Conservation (phyloP, 1,140 invertebrate species). For the Eurosta solidaginis region DNA sequence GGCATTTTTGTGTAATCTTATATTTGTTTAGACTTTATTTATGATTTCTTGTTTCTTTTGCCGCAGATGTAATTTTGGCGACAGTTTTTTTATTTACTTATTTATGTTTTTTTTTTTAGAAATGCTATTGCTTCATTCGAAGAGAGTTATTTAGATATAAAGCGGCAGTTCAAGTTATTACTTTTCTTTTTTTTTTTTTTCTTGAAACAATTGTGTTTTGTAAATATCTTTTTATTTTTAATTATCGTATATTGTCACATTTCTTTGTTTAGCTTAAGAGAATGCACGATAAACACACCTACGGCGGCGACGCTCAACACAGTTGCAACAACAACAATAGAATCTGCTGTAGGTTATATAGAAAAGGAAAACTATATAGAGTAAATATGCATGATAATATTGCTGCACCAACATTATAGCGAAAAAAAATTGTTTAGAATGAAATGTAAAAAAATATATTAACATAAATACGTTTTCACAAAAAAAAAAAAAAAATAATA, state of each 20-base stretch:
- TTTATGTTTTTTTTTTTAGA: not conserved
- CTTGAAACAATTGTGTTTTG: not conserved
- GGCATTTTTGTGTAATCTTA: slow-evolving; percentile 30
- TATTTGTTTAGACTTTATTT: not conserved
- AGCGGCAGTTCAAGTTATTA: not conserved
- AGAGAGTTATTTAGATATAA: not conserved
- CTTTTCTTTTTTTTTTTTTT: not conserved
- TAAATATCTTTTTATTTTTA: not conserved
- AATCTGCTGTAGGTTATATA: not conserved
- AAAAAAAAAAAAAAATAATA: no score
- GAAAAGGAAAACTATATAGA: not conserved
- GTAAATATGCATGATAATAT: not conserved
- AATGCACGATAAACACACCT: not conserved
- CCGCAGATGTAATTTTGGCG: not conserved
- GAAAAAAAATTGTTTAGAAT: not conserved
- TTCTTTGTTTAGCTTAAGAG: not conserved
- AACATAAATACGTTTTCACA: no score
- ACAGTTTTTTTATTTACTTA: not conserved
- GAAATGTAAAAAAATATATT: no score
- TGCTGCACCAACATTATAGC: not conserved
- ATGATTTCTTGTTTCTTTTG: not conserved
- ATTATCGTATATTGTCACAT: not conserved
- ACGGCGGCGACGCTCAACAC: slow-evolving; percentile 19
- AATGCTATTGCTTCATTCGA: not conserved
- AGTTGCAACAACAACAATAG: not conserved